Percentiles rank a stretch among this genome's conserved stretches.
These are phyloP conservation scores for Ichneumoninae sp. DNA, from an alignment of 2,888 invertebrate genomes.

Conservation along the genomic window DNA sequence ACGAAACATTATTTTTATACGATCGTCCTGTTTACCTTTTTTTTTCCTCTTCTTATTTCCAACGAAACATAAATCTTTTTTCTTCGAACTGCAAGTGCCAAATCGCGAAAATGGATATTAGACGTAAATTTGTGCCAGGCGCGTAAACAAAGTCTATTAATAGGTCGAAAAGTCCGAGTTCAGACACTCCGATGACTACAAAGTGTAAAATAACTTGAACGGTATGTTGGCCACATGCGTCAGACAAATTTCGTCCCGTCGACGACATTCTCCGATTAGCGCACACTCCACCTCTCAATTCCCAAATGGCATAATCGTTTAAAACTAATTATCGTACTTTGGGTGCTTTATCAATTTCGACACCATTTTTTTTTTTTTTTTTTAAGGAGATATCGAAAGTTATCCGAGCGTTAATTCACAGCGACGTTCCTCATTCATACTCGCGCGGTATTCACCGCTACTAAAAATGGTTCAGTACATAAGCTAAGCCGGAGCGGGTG, in stretches of 20 bases:
- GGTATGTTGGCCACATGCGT: not conserved
- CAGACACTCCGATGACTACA: slow-evolving; percentile 5
- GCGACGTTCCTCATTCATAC: slow-evolving; percentile 14
- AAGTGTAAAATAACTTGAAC: not conserved
- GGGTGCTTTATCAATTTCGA: not conserved
- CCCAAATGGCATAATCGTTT: not conserved
- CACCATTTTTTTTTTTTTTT: not conserved
- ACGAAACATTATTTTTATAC: not conserved
- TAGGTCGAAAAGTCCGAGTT: not conserved
- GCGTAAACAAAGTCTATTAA: not conserved
- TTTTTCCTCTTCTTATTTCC: not conserved
- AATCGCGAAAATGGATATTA: not conserved
- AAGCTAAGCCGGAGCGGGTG: slow-evolving; percentile 41
- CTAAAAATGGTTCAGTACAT: slow-evolving; percentile 27
- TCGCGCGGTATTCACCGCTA: not conserved
- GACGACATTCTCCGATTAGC: not conserved
- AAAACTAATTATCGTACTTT: not conserved
- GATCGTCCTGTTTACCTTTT: not conserved
- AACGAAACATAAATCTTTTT: not conserved
- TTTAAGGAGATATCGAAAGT: not conserved
- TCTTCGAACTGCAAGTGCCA: not conserved
- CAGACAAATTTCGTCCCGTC: not conserved
- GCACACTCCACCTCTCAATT: not conserved
- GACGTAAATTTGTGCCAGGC: not conserved
- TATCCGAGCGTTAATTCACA: slow-evolving; percentile 5